These are phyloP conservation scores for Scaptodrosophila lebanonensis DNA, from an alignment of 1,140 invertebrate genomes.

Conservation along the genomic window DNA sequence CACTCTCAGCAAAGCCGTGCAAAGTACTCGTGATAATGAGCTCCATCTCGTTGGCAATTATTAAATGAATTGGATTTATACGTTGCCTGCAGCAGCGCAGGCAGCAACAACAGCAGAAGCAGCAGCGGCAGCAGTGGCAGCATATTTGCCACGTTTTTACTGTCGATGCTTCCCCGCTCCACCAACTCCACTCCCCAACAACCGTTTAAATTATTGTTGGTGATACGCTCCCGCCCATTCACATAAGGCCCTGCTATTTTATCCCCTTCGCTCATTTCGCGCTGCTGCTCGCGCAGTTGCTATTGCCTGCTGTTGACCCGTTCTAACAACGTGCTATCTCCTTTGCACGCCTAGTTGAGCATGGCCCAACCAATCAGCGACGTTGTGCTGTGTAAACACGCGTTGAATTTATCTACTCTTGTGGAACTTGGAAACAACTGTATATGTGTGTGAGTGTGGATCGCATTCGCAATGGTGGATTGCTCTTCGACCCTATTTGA, in stretches of 20 bases:
- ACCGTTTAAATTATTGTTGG: not conserved
- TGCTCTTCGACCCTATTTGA: too few relatives aligned
- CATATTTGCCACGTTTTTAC: not conserved
- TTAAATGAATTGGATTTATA: slow-evolving; percentile 77
- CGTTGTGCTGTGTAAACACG: too few relatives aligned
- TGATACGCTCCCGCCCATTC: not conserved
- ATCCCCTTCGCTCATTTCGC: too few relatives aligned
- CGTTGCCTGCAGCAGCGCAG: slow-evolving; percentile 28
- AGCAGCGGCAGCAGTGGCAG: slow-evolving; percentile 1
- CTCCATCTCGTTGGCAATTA: slow-evolving; percentile 76
- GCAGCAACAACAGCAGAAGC: slow-evolving; percentile 18
- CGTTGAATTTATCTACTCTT: slow-evolving; percentile 46
- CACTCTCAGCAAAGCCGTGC: slow-evolving; percentile 56
- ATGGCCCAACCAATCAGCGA: slow-evolving; percentile 46
- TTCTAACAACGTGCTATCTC: too few relatives aligned
- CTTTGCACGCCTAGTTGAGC: not conserved
- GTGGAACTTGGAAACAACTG: slow-evolving; percentile 53
- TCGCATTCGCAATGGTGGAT: slow-evolving; percentile 26
- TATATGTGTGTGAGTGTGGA: slow-evolving; percentile 30
- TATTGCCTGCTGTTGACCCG: too few relatives aligned
- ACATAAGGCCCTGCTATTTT: too few relatives aligned
- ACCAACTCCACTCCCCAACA: not conserved
- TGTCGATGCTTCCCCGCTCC: not conserved
- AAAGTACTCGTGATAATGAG: slow-evolving; percentile 75
- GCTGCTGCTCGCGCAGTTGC: too few relatives aligned